Evolutionary conservation across 2,888 invertebrate species (phyloP).

Genomic region (Trisateles emortualis): DNA sequence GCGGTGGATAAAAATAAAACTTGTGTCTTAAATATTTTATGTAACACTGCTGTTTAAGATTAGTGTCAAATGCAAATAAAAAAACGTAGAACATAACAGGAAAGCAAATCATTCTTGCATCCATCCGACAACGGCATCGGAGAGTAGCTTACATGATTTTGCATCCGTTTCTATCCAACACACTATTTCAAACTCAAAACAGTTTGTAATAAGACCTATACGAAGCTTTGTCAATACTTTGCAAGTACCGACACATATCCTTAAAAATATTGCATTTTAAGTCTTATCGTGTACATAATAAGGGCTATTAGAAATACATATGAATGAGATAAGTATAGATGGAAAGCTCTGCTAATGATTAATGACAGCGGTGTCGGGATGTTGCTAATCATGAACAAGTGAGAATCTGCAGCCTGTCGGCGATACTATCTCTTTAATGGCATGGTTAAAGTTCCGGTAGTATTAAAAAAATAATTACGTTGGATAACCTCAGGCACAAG

Average conservation of each 20-base stretch:
- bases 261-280: conserved; percentile 42
- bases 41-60: conserved; percentile 4
- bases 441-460: conserved; percentile 32
- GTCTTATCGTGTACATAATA: conserved; percentile 36
- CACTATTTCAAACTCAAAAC: conserved; percentile 43
- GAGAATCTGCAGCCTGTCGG: conserved; percentile 50
- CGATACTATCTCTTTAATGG: conserved; percentile 47
- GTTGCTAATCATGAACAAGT: conserved; percentile 62
- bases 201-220: conserved; percentile 40
- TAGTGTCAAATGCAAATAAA: conserved; percentile 13
- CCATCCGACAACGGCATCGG: conserved; percentile 70
- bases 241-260: conserved; percentile 25
- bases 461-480: conserved; percentile 28
- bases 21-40: conserved; percentile 4
- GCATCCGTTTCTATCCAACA: conserved; percentile 34
- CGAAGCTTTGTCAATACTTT: conserved; percentile 26
- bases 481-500: conserved; percentile 19
- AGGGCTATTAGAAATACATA: conserved; percentile 22
- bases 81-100: conserved; percentile 60
- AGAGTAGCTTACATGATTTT: conserved; percentile 43
- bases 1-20: background rate
- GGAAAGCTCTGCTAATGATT: conserved; percentile 62
- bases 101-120: conserved; percentile 62
- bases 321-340: conserved; percentile 37
- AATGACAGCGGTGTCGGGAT: conserved; percentile 61